Evolutionary conservation across 1,140 invertebrate species (phyloP), one percentile per base, ranked within the genome.

Genomic region (Marisa cornuarietis): DNA sequence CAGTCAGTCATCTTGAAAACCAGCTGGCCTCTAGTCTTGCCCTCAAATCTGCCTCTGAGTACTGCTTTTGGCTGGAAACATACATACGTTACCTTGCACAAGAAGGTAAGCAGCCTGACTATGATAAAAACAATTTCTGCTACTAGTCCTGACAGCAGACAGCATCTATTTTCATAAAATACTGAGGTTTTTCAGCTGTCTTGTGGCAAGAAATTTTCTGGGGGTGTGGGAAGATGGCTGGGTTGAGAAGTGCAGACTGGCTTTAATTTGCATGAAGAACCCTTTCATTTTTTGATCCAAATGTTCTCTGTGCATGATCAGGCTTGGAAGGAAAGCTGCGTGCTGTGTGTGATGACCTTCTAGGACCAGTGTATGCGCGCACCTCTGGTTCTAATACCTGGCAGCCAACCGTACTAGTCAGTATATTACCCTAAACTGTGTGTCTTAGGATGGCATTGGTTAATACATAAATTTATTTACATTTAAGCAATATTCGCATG

Each of bases 21-120:
- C 95, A 96, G 87, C 88, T 96, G 74, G 91, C 94, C 8, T 93
- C 94, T 61, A 93, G 95, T 74, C 91, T 93, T 81, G 93, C 94
- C 58, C 90, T 97, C 20, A 91, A 93, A 1, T 96, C 95, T 18
- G 83, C 93, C 0, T 89, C 92, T 31, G 96, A 97, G 91, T 97
- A 95, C 86, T 91, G 93, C 76, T 95, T 95, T 90, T 96, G 95
- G 95, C 87, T 96, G 65, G 90, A 95, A 62, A 93, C 94, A 22
- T 93, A 95, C 22, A 94, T 95, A 62, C 92, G 94, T 76, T 95
- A 95, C 91, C 91, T 96, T 66, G 91, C 94, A 26, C 93, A 95
- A 77, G 94, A 96, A 93, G 95, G 95, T 95, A 88, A 87, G 82
- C 77, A 71, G 82, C 84, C 77, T 87, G 31, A 42, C 49, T 42